Evolutionary conservation across 2,797 vertebrate species (phyloP).

Genomic region (Anguilla megastoma): DNA sequence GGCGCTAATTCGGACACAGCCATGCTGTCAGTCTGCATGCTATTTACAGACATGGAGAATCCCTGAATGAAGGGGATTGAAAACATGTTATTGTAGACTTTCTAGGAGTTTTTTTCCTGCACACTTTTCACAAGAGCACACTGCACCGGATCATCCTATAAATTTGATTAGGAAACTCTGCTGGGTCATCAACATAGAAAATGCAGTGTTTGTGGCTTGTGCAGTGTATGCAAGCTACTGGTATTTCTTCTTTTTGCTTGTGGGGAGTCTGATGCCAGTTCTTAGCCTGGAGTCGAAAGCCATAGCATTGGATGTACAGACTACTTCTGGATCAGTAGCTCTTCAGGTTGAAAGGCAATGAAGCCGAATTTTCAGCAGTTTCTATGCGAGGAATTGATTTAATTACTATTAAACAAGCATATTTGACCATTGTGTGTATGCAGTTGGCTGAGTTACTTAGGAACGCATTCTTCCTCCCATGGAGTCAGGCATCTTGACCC

Average conservation of each 20-base stretch:
- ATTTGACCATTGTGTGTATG: conserved; percentile 54
- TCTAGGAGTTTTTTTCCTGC: background rate
- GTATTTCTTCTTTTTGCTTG: background rate
- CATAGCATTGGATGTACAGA: background rate
- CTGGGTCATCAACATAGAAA: background rate
- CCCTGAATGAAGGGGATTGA: background rate
- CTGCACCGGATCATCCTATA: background rate
- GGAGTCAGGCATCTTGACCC: conserved; percentile 28
- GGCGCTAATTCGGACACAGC: too few species aligned
- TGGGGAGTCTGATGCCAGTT: background rate
- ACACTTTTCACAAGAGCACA: background rate
- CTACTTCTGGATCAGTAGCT: background rate
- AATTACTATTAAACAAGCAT: conserved; percentile 55
- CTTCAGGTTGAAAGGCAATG: background rate
- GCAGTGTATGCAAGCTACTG: background rate
- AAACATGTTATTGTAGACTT: background rate
- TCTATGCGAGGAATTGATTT: conserved; percentile 32
- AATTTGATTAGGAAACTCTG: background rate
- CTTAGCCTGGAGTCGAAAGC: background rate
- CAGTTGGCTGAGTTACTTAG: conserved; percentile 59
- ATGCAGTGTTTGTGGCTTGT: background rate
- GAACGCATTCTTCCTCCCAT: conserved; percentile 45
- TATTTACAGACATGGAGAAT: background rate
- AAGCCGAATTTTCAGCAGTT: background rate
- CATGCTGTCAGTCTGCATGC: background rate